Evolutionary conservation across 1,140 invertebrate genomes (phyloP), one percentile per base, ranked within the genome.

Genomic region (Agrypnia vestita): DNA sequence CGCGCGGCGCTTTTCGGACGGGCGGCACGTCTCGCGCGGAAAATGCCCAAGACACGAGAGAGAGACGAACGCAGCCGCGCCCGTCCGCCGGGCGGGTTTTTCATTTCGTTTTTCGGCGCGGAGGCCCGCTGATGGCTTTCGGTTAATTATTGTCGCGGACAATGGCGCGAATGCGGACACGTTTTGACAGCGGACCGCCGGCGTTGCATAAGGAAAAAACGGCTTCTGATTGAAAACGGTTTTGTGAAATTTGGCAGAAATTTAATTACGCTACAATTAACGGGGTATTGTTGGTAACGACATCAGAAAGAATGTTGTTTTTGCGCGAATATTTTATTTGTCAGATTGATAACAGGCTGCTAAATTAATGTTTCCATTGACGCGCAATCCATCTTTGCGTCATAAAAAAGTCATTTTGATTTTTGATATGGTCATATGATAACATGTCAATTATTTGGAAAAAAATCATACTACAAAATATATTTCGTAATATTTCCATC

Each of bases 21-120:
- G 62, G 61, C 47, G 61, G 56, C 62, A 62, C 59, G 19, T 78
- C 74, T 61, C 47, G 74, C 19, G 59, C 25, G 73, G 75, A 76
- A 76, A 64, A 76, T 64, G 62, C 44, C 25, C 15, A 49, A 53
- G 62, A 67, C 53, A 78, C 62, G 75, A 13, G 61, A 53, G 49
- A 73, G 47, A 71, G 55, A 17, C 35, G 46, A 69, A 69, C 47
- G 55, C 15, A 53, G 46, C 69, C 62, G 43, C 25, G 49, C 25
- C 46, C 44, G 43, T 76, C 49, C 17, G 53, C 21, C 21, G 21
- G 17, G 72, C 13, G 67, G 21, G 11, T 71, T 46, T 75, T 75
- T 75, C 53, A 13, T 67, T 49, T 19, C 64, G 49, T 76, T 64
- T 67, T 64, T 11, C 67, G 67, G 67, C 15, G 43, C 46, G 67